Conservation (phyloP, 2,113 vertebrate species). For the Campylomormyrus numenius region DNA sequence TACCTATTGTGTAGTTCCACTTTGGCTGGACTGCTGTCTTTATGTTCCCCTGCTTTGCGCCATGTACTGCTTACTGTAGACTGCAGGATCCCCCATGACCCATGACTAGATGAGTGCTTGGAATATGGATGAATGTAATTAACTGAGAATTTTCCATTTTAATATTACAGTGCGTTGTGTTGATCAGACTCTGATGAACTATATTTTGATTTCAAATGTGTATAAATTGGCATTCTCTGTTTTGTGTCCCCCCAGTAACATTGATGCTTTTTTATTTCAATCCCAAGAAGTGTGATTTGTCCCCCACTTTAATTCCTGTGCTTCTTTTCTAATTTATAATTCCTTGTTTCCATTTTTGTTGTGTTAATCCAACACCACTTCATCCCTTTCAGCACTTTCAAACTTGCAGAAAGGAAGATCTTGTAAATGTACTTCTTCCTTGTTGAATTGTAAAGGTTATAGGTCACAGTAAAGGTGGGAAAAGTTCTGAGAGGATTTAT, state of each 20-base stretch:
- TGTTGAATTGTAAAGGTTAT: too few relatives aligned
- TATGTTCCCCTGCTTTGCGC: neutral
- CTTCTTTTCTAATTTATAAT: neutral
- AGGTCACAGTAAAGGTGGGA: too few relatives aligned
- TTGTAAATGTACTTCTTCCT: neutral
- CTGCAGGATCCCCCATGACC: neutral
- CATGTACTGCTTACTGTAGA: neutral
- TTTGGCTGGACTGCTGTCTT: neutral
- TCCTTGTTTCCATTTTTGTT: neutral
- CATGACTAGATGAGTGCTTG: neutral
- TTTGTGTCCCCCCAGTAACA: neutral
- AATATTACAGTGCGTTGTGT: neutral
- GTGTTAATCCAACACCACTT: neutral
- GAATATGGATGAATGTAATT: neutral
- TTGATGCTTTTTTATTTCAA: neutral
- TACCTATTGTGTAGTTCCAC: neutral
- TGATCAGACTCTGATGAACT: neutral
- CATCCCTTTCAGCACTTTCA: neutral
- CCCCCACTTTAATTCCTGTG: neutral
- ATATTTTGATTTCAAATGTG: neutral
- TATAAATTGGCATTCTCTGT: neutral
- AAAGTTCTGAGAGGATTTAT: too few relatives aligned
- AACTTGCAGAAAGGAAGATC: neutral
- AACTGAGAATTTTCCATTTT: neutral
- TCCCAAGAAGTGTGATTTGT: neutral